A percentile compares a stretch with the other conserved stretches of the same genome.
Evolutionary conservation across 92 coral and sea anemone species (phyloP).

Genomic region (Bergia sp.): DNA sequence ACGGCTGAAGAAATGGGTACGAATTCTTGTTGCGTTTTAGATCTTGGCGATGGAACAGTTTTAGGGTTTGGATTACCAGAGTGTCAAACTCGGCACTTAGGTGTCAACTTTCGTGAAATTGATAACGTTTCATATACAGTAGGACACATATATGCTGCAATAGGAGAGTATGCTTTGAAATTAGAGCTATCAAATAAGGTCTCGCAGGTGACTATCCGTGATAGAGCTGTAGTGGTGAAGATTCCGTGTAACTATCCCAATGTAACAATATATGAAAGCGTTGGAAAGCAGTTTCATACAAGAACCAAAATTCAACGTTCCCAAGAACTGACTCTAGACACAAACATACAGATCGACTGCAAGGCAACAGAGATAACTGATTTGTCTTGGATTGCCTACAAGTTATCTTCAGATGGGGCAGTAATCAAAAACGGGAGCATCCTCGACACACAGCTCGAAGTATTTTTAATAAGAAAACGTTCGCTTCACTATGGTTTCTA

Average conservation of each 20-base stretch:
- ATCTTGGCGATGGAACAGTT: conserved; percentile 69
- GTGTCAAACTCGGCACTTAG: conserved; percentile 39
- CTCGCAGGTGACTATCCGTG: conserved; percentile 41
- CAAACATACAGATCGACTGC: conserved; percentile 55
- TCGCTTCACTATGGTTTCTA: conserved; percentile 59
- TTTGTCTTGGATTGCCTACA: conserved; percentile 48
- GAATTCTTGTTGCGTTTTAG: conserved; percentile 60
- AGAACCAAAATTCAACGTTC: conserved; percentile 50
- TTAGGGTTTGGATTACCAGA: conserved; percentile 57
- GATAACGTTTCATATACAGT: conserved; percentile 32
- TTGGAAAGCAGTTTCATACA: conserved; percentile 38
- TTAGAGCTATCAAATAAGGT: conserved; percentile 69
- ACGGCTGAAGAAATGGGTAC: conserved; percentile 59
- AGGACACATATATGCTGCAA: conserved; percentile 48
- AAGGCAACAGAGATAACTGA: conserved; percentile 63
- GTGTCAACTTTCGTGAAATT: conserved; percentile 31
- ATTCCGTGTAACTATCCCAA: conserved; percentile 75
- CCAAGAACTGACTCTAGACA: conserved; percentile 31
- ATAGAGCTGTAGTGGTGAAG: conserved; percentile 55
- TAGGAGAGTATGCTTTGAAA: conserved; percentile 47
- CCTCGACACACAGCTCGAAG: conserved; percentile 35
- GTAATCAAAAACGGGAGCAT: conserved; percentile 9
- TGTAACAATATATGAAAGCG: conserved; percentile 45
- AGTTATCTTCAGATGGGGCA: conserved; percentile 18
- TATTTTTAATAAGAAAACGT: conserved; percentile 37